These are phyloP conservation scores for Pagetopsis macropterus DNA, from an alignment of 2,797 vertebrate genomes.

Conservation along the genomic window DNA sequence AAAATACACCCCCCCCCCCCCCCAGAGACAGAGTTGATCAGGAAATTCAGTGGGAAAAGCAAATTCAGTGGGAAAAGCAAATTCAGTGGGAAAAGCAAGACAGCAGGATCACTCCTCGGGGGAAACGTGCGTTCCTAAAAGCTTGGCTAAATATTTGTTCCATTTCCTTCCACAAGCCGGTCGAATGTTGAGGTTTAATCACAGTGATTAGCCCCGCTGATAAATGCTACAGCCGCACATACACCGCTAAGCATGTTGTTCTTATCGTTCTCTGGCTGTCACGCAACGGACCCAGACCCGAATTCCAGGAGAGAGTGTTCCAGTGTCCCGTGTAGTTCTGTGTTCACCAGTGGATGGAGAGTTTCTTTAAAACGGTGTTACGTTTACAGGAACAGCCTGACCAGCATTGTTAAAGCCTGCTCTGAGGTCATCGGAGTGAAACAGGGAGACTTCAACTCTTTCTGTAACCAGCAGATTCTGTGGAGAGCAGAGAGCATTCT, in stretches of 20 bases:
- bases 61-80: slow-evolving; percentile 70
- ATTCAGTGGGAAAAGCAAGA: slow-evolving; percentile 64
- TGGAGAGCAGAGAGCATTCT: no score
- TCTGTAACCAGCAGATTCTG: no score
- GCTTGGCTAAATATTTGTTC: slow-evolving; percentile 38
- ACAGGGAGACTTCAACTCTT: no score
- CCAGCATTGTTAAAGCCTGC: no score
- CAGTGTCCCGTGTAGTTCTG: slow-evolving; percentile 9
- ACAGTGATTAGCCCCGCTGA: slow-evolving; percentile 66
- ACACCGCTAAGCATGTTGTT: slow-evolving; percentile 29
- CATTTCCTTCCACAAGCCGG: slow-evolving; percentile 42
- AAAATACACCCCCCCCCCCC: slow-evolving; percentile 18
- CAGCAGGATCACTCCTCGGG: slow-evolving; percentile 29
- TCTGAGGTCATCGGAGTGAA: no score
- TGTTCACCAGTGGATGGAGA: background rate
- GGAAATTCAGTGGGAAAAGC: slow-evolving; percentile 69
- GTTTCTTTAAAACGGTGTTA: no score
- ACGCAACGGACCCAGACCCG: slow-evolving; percentile 33
- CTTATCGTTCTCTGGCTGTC: slow-evolving; percentile 61
- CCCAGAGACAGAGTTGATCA: slow-evolving; percentile 53
- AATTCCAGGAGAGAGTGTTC: slow-evolving; percentile 36
- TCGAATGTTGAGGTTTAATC: slow-evolving; percentile 71
- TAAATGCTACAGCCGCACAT: slow-evolving; percentile 49
- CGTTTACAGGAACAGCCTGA: no score
- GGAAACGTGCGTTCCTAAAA: background rate